Evolutionary conservation across 1,140 invertebrate genomes (phyloP), one percentile per base, ranked within the genome.

Genomic region (Dendrolimus kikuchii): DNA sequence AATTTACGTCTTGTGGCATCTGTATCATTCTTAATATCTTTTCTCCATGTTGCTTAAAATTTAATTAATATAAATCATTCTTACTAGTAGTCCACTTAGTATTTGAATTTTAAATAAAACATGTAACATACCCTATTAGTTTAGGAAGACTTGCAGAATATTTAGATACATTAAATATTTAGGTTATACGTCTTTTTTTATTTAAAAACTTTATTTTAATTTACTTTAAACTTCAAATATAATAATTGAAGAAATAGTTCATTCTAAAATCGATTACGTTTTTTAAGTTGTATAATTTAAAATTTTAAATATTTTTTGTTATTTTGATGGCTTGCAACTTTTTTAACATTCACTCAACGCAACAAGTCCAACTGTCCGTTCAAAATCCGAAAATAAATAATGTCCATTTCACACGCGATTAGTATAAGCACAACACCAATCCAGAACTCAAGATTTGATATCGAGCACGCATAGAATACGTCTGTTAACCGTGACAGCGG

Each of bases 381-480:
- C 43, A 77, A 39, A 45, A 84, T 71, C 44, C 86, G 81, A 56
- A 87, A 88, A 55, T 87, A 87, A 51, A 88, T 65, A 2, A 88
- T 44, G 69, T 88, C 82, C 74, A 87, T 70, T 74, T 88, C 85
- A 66, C 84, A 88, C 43, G 86, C 86, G 58, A 84, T 52, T 0
- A 87, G n/a, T 52, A 88, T 74, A 54, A 88, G 62, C 7, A 88
- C 23, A 5, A 70, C 74, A 38, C 86, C 85, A 47, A 83, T 55
- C 86, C 86, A 88, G 53, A 88, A 88, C 57, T 88, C 82, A 4
- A 79, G 67, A 61, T 84, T 80, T n/a, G 81, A 81, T 23, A 86
- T 49, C 23, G 75, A 77, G 4, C 63, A 72, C 0, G 68, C 58
- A 38, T 55, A 53, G 42, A 55, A 80, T 4, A 72, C 81, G 51